Conservation (phyloP, 37 sponge, comb jelly and placozoan genomes). For the Agelas oroides region DNA sequence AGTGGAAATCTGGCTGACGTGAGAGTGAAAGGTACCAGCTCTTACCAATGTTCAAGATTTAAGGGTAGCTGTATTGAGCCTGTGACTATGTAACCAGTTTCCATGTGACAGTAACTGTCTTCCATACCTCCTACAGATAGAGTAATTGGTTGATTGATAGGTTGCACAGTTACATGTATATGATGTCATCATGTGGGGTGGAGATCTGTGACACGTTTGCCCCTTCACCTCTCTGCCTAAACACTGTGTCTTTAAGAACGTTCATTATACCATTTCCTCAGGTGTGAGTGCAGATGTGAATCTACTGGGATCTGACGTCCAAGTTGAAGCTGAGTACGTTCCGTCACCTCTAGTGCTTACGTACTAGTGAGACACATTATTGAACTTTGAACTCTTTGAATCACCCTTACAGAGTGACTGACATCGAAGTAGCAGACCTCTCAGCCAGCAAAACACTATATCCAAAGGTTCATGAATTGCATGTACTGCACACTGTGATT, state of each 20-base stretch:
- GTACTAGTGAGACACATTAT: background rate
- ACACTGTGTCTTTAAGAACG: no score
- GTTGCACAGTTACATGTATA: no score
- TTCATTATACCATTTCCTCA: background rate
- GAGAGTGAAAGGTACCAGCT: conserved; percentile 14
- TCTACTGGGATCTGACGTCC: background rate
- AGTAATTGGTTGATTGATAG: no score
- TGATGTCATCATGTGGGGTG: no score
- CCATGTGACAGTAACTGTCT: no score
- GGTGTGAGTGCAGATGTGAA: conserved; percentile 8
- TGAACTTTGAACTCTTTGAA: background rate
- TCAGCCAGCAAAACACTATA: conserved; percentile 9
- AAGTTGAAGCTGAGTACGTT: conserved; percentile 24
- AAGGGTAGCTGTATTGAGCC: no score
- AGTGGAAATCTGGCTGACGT: background rate
- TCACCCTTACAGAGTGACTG: conserved; percentile 2
- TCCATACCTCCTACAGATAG: no score
- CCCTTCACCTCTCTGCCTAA: no score
- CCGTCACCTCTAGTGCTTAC: no score
- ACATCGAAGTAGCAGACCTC: conserved; percentile 14
- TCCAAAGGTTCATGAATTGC: conserved; percentile 13
- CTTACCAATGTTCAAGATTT: no score
- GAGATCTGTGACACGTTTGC: no score
- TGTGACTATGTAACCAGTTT: no score
- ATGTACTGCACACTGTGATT: background rate